Percentiles rank a stretch among this genome's conserved stretches.
These are phyloP conservation scores for Magallana angulata DNA, from an alignment of 1,140 invertebrate genomes.

Conservation along the genomic window DNA sequence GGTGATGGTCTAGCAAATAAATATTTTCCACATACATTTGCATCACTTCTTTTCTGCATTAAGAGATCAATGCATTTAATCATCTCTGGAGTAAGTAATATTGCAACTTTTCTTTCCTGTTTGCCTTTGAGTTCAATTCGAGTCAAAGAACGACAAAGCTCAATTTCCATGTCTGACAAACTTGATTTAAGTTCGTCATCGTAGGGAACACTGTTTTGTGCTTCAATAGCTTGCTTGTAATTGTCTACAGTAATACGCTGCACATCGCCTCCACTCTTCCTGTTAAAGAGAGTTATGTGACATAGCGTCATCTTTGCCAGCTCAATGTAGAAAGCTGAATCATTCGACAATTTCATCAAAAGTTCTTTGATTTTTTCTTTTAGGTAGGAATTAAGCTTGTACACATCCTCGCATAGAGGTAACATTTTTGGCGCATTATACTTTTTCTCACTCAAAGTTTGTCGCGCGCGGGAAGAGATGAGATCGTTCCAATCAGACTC, in stretches of 20 bases:
- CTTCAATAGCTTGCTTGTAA: slow-evolving; percentile 32
- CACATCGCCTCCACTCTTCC: slow-evolving; percentile 33
- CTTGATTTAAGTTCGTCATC: background rate
- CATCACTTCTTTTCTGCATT: background rate
- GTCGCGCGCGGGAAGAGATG: background rate
- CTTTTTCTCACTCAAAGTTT: background rate
- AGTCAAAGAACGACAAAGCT: slow-evolving; percentile 19
- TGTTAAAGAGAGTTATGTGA: slow-evolving; percentile 30
- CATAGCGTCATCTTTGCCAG: slow-evolving; percentile 1
- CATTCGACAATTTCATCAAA: background rate
- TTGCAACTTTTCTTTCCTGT: slow-evolving; percentile 20
- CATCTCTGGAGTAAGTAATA: slow-evolving; percentile 28
- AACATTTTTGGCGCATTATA: slow-evolving; percentile 28
- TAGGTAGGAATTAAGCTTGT: slow-evolving; percentile 1
- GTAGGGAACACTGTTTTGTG: slow-evolving; percentile 1
- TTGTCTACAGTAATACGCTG: slow-evolving; percentile 16
- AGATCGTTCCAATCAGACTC: slow-evolving; percentile 21
- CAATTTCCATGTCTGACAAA: slow-evolving; percentile 26
- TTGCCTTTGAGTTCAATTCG: slow-evolving; percentile 36
- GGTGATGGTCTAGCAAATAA: slow-evolving; percentile 12
- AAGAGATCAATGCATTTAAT: slow-evolving; percentile 17
- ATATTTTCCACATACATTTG: slow-evolving; percentile 14
- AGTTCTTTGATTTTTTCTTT: background rate
- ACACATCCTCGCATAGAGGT: slow-evolving; percentile 41
- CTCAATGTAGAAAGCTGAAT: slow-evolving; percentile 6